Evolutionary conservation across 2,888 invertebrate species (phyloP).

Genomic region (Leuctra nigra): DNA sequence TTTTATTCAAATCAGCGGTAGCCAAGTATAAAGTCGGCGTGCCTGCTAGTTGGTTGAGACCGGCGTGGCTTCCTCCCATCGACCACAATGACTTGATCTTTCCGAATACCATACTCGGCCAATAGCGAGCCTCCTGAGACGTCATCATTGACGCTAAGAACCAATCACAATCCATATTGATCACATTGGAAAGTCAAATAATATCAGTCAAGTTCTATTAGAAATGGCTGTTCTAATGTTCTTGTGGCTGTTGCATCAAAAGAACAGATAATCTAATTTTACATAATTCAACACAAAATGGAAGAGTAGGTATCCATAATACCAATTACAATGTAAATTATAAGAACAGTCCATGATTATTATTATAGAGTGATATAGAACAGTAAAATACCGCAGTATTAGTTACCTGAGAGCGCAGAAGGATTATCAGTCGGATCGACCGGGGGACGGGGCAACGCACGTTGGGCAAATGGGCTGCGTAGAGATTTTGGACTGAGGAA

Average conservation of each 20-base stretch:
- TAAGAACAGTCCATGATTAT: too few relatives aligned
- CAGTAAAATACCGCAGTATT: too few relatives aligned
- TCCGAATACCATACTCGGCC: constrained; percentile 75
- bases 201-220: too few relatives aligned
- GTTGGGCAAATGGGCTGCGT: constrained; percentile 58
- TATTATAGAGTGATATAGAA: too few relatives aligned
- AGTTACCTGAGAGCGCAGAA: constrained; percentile 55
- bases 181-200: too few relatives aligned
- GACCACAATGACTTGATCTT: constrained; percentile 87
- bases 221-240: too few relatives aligned
- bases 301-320: too few relatives aligned
- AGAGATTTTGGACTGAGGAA: constrained; percentile 76
- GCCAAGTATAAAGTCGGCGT: constrained; percentile 14
- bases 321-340: too few relatives aligned
- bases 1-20: background rate
- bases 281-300: too few relatives aligned
- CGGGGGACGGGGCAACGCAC: constrained; percentile 36
- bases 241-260: too few relatives aligned
- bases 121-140: constrained; percentile 49
- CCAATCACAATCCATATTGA: constrained; percentile 6
- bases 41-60: constrained; percentile 72
- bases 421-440: constrained; percentile 48
- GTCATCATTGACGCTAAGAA: constrained; percentile 42
- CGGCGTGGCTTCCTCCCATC: constrained; percentile 46
- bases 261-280: too few relatives aligned